Base-by-base conservation (phyloP, 2,113 vertebrate genomes). In the Dipodomys ordii region DNA sequence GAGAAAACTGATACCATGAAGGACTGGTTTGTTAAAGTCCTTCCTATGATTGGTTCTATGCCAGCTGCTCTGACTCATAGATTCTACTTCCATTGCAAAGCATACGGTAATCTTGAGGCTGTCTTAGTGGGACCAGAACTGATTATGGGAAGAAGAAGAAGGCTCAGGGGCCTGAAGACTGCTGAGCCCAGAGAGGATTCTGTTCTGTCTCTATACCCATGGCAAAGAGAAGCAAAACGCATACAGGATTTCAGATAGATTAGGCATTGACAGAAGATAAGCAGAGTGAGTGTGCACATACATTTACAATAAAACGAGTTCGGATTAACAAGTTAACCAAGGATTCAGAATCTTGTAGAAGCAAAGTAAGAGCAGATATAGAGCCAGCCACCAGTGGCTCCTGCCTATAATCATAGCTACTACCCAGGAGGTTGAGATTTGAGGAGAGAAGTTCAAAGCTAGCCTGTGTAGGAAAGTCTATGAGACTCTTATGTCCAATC, bases 331-430 rank as follows among this genome's bases (percentile, higher is more conserved):
- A 4, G 90, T 13, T 30, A 49, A 65, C 10, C 65, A 82, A 39
- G 32, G 83, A 88, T 83, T 90, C 18, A 76, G 60, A 93, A 87
- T 27, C 57, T 92, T 16, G 2, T 53, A 20, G 72, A 76, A 78
- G 10, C 28, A 91, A 30, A 12, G 3, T 30, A 89, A 18, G 10
- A 93, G 28, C 0, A 60, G 18, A 82, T 30, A 6, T 28, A 72
- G 32, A 57, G 32, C 49, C 49, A 49, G 49, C 49, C 49, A 49
- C 8, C 49, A 49, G 49, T 12, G 12, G 49, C 49, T 2, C 49
- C 7, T 49, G 49, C 49, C 49, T 49, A 49, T 49, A 49, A 49
- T 49, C 49, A 49, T 49, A 49, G 49, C 49, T 49, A 49, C 49
- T 49, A 49, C 49, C 12, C 49, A 49, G 12, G 49, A 49, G 49